phyloP scores from a whole-genome alignment of 2,113 vertebrate species.

The Chinchilla lanigera region DNA sequence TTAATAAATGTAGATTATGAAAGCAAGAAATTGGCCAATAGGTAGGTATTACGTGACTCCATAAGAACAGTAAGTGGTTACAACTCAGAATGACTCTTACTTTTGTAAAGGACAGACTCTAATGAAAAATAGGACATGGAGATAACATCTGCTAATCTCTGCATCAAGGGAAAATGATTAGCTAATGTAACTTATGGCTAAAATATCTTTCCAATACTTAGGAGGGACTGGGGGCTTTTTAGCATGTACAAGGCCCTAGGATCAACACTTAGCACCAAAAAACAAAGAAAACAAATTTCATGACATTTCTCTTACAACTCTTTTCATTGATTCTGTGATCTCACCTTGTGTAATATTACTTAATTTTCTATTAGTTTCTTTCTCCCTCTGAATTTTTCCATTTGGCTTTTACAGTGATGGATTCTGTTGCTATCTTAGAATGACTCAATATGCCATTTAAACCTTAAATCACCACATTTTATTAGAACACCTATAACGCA shows the following conservation, averaged over 20 bases:
- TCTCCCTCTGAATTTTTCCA: conserved; percentile 54
- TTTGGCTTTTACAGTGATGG: conserved; percentile 29
- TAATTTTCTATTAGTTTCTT: conserved; percentile 37
- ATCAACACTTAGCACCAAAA: background rate
- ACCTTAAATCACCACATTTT: conserved; percentile 68
- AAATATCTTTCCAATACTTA: conserved; percentile 2
- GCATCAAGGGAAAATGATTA: background rate
- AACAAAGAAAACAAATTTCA: background rate
- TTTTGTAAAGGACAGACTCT: background rate
- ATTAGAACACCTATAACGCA: conserved; percentile 64
- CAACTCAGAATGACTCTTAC: background rate
- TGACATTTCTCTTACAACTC: conserved; percentile 4
- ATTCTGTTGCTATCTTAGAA: conserved; percentile 28
- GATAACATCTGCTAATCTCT: background rate
- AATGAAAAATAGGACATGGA: background rate
- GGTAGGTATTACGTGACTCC: background rate
- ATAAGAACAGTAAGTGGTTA: background rate
- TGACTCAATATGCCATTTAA: conserved; percentile 60
- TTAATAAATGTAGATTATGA: background rate
- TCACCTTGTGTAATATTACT: background rate
- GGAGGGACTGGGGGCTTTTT: background rate
- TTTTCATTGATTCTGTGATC: background rate
- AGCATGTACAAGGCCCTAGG: background rate
- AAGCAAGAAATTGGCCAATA: background rate
- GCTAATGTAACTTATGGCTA: background rate